A percentile compares a stretch with the other conserved stretches of the same genome.
Evolutionary conservation across 2,113 vertebrate genomes (phyloP).

Genomic region (Phaethornis superciliosus): DNA sequence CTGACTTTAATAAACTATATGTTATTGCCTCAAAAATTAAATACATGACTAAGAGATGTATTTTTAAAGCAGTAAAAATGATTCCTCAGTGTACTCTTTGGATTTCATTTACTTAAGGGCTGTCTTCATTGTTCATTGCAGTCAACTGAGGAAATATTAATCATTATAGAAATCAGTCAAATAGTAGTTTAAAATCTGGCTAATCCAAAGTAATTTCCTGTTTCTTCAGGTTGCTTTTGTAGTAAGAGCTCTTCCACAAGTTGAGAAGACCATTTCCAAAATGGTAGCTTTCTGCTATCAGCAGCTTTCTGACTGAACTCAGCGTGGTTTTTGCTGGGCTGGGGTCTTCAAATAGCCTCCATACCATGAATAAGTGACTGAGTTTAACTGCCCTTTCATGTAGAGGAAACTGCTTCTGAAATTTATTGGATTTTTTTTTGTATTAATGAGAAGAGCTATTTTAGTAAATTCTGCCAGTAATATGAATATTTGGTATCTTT

Average conservation of each 20-base stretch:
- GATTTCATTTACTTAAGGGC: not conserved
- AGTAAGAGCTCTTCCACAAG: not conserved
- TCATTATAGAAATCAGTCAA: not conserved
- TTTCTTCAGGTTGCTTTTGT: not conserved
- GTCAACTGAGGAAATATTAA: not conserved
- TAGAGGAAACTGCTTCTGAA: not conserved
- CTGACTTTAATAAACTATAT: not conserved
- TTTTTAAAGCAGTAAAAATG: not conserved
- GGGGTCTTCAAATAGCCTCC: not conserved
- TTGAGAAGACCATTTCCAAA: not conserved
- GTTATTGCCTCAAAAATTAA: not conserved
- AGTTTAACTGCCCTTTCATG: not conserved
- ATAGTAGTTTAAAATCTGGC: not conserved
- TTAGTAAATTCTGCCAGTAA: not conserved
- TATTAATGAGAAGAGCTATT: not conserved
- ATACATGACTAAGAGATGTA: not conserved
- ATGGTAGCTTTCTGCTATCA: not conserved
- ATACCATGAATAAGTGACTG: not conserved
- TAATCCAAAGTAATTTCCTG: not conserved
- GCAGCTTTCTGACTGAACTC: not conserved
- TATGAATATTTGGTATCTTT: not conserved
- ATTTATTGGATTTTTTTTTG: not conserved
- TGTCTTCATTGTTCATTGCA: not conserved
- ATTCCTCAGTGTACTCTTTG: not conserved
- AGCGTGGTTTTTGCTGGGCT: not conserved